These are phyloP conservation scores for Emmelina monodactyla DNA, from an alignment of 2,888 invertebrate genomes.

Conservation along the genomic window DNA sequence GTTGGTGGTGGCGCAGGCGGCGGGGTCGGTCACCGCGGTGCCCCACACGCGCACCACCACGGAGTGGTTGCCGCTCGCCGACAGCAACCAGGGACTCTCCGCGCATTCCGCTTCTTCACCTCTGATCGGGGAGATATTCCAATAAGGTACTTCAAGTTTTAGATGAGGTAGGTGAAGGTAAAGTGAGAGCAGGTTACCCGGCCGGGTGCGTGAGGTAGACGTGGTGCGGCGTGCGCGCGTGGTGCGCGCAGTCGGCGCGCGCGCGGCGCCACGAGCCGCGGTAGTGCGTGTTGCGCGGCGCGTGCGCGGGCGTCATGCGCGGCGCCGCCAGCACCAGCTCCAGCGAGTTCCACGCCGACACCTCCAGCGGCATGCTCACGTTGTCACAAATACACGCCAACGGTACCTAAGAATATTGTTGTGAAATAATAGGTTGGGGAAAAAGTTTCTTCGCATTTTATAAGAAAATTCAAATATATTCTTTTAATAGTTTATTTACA, in stretches of 20 bases:
- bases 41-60: slow-evolving; percentile 87
- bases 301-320: slow-evolving; percentile 78
- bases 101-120: slow-evolving; percentile 68
- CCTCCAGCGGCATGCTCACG: slow-evolving; percentile 36
- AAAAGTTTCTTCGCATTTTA: too few relatives aligned
- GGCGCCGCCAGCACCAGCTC: slow-evolving; percentile 81
- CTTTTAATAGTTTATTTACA: too few relatives aligned
- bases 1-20: slow-evolving; percentile 77
- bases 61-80: slow-evolving; percentile 80
- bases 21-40: slow-evolving; percentile 69
- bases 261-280: slow-evolving; percentile 65
- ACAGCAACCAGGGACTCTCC: slow-evolving; percentile 81
- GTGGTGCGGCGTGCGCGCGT: slow-evolving; percentile 26
- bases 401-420: slow-evolving; percentile 65
- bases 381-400: slow-evolving; percentile 85
- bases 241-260: slow-evolving; percentile 23
- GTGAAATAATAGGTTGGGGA: too few relatives aligned
- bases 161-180: too few relatives aligned
- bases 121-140: too few relatives aligned
- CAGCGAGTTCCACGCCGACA: slow-evolving; percentile 53
- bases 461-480: too few relatives aligned
- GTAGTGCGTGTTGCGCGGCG: slow-evolving; percentile 83
- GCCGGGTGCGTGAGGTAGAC: neutral
- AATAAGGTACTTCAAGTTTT: too few relatives aligned
- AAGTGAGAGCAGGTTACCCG: too few relatives aligned